Evolutionary conservation across 1,140 invertebrate genomes (phyloP).

Genomic region (Drosophila kurseongensis): DNA sequence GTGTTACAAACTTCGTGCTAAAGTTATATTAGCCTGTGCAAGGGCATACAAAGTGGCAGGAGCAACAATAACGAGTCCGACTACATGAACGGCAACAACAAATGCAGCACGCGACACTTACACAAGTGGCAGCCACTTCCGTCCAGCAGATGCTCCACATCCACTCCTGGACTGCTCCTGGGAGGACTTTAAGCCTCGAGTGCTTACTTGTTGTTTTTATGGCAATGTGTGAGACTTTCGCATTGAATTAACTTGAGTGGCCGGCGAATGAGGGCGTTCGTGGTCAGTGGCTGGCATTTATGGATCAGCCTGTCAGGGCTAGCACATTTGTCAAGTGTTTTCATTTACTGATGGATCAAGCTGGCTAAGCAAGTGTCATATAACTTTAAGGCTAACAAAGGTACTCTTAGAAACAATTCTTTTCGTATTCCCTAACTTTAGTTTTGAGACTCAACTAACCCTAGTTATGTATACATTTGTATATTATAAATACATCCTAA

Average conservation of each 20-base stretch:
- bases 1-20: no score
- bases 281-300: conserved; percentile 68
- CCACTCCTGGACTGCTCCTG: conserved; percentile 11
- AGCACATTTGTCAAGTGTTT: conserved; percentile 50
- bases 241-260: conserved; percentile 75
- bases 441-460: no score
- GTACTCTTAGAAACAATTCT: not conserved
- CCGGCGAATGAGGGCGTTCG: conserved; percentile 17
- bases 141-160: conserved; percentile 50
- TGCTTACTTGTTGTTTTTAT: conserved; percentile 48
- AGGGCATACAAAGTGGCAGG: conserved; percentile 48
- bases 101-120: conserved; percentile 51
- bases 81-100: conserved; percentile 40
- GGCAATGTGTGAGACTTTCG: conserved; percentile 53
- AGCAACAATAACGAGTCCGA: conserved; percentile 26
- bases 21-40: no score
- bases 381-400: not conserved
- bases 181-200: conserved; percentile 14
- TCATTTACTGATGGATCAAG: conserved; percentile 55
- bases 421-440: no score
- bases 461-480: no score
- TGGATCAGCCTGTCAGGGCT: conserved; percentile 60
- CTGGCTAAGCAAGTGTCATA: conserved; percentile 2
- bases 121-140: conserved; percentile 58
- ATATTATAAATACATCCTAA: no score